Evolutionary conservation across 2,797 vertebrate genomes (phyloP).

Genomic region (Hylomyscus alleni): DNA sequence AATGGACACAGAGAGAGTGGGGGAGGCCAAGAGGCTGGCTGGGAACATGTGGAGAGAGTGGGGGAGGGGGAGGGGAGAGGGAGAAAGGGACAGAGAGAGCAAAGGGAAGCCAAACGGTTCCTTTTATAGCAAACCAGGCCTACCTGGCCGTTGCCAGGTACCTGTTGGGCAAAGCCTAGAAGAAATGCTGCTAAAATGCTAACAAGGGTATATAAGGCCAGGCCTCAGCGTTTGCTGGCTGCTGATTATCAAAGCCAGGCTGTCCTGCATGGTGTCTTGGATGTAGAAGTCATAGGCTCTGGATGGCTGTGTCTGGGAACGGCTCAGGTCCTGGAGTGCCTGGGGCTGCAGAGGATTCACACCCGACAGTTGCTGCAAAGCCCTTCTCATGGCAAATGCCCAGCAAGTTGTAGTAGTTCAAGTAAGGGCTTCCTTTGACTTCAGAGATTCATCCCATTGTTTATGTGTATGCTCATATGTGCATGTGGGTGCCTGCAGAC

Average conservation of each 20-base stretch:
- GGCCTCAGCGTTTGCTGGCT: neutral
- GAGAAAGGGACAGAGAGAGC: neutral
- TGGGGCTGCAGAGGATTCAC: neutral
- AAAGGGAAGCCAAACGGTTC: neutral
- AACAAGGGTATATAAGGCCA: neutral
- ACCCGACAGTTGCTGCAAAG: neutral
- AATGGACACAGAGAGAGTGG: too few relatives aligned
- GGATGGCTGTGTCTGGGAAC: neutral
- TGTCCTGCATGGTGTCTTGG: neutral
- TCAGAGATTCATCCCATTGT: neutral
- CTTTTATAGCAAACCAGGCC: neutral
- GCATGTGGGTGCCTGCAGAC: neutral
- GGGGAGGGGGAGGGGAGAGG: too few relatives aligned
- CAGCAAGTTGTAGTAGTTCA: neutral
- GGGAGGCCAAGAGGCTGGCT: too few relatives aligned
- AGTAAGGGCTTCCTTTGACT: neutral
- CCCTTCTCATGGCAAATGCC: neutral
- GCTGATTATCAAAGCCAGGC: neutral
- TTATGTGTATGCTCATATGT: too few relatives aligned
- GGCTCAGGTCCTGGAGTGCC: neutral
- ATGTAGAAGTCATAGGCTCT: neutral
- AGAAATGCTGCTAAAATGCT: neutral
- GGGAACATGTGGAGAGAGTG: neutral
- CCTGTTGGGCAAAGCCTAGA: neutral
- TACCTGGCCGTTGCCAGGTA: neutral